These are phyloP conservation scores for Heterodera carotae DNA, from an alignment of 1,140 invertebrate species.

Conservation along the genomic window DNA sequence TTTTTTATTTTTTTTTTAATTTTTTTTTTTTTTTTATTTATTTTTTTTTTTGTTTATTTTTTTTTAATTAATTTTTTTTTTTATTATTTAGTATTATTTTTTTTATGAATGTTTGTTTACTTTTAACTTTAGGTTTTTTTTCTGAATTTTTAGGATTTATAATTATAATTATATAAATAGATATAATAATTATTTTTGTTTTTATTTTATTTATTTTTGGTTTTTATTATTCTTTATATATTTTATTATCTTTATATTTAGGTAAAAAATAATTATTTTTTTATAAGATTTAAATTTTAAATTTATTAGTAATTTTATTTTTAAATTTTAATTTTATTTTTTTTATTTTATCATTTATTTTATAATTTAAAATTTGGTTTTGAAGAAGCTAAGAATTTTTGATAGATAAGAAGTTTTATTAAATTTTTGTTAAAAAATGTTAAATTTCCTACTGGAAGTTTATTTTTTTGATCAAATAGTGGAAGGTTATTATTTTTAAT, in stretches of 20 bases:
- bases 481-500: slow-evolving; percentile 51
- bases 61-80: slow-evolving; percentile 52
- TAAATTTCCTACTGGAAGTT: slow-evolving; percentile 46
- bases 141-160: slow-evolving; percentile 46
- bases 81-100: slow-evolving; percentile 34
- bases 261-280: slow-evolving; percentile 40
- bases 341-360: slow-evolving; percentile 44
- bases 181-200: slow-evolving; percentile 34
- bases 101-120: slow-evolving; percentile 41
- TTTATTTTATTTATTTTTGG: slow-evolving; percentile 49
- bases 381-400: slow-evolving; percentile 43
- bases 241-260: slow-evolving; percentile 35
- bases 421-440: slow-evolving; percentile 45
- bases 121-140: slow-evolving; percentile 43
- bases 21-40: slow-evolving; percentile 51
- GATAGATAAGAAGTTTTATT: slow-evolving; percentile 32
- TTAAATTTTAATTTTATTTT: slow-evolving; percentile 47
- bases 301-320: slow-evolving; percentile 45
- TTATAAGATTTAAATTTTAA: slow-evolving; percentile 41
- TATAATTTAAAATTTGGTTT: slow-evolving; percentile 47
- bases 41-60: too few relatives aligned
- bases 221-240: slow-evolving; percentile 43
- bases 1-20: slow-evolving; percentile 45
- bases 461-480: slow-evolving; percentile 51
- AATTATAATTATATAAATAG: slow-evolving; percentile 14